Evolutionary conservation across 2,888 invertebrate genomes (phyloP).

Genomic region (Patella depressa): DNA sequence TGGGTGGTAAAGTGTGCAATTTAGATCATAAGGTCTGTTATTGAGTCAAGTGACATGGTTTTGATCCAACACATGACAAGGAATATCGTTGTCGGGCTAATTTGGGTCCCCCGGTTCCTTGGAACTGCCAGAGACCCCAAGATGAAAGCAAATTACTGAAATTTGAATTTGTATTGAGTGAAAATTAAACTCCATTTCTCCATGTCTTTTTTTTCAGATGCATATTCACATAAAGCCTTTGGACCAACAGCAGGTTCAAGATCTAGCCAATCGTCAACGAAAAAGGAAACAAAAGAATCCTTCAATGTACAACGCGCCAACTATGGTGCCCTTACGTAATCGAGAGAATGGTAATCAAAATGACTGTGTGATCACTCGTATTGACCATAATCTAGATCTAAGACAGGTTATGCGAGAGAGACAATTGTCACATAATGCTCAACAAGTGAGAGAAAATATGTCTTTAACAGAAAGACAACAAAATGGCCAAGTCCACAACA

Average conservation of each 20-base stretch:
- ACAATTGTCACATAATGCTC: constrained; percentile 16
- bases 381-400: constrained; percentile 15
- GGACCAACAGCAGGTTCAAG: constrained; percentile 31
- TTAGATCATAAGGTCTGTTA: too few species aligned
- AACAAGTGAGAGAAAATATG: constrained; percentile 10
- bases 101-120: too few species aligned
- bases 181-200: too few species aligned
- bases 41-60: too few species aligned
- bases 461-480: constrained; percentile 1
- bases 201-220: constrained; percentile 37
- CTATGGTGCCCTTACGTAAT: constrained; percentile 37
- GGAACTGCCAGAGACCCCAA: too few species aligned
- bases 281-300: constrained; percentile 35
- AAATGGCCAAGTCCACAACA: constrained; percentile 18
- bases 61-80: too few species aligned
- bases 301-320: constrained; percentile 34
- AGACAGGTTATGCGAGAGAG: constrained; percentile 3
- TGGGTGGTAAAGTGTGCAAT: too few species aligned
- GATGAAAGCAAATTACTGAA: too few species aligned
- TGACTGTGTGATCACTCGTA: constrained; percentile 15
- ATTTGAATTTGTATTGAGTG: too few species aligned
- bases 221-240: constrained; percentile 50
- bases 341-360: constrained; percentile 19
- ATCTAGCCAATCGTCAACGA: constrained; percentile 29
- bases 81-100: too few species aligned